Evolutionary conservation across 2,888 invertebrate genomes (phyloP).

Genomic region (Megalurothrips usitatus): DNA sequence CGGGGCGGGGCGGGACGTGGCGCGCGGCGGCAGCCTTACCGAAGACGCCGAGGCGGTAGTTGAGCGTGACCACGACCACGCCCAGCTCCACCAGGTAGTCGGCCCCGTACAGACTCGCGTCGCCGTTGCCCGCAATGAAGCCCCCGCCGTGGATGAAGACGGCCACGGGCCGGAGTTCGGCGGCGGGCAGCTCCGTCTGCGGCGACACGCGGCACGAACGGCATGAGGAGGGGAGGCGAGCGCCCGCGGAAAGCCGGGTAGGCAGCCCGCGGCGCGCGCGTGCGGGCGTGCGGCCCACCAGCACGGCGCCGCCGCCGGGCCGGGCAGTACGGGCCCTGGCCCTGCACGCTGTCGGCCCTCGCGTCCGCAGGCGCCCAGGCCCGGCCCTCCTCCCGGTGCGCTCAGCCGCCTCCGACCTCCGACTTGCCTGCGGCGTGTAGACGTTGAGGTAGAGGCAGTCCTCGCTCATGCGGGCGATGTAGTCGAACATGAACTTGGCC

Average conservation of each 20-base stretch:
- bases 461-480: neutral
- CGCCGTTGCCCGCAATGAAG: slow-evolving; percentile 17
- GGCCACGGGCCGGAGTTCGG: neutral
- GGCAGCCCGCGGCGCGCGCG: too few relatives aligned
- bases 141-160: slow-evolving; percentile 16
- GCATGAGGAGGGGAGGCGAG: neutral
- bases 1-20: neutral
- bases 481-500: slow-evolving; percentile 17
- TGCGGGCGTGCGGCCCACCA: too few relatives aligned
- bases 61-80: slow-evolving; percentile 3
- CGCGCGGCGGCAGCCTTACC: neutral
- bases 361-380: neutral
- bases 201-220: neutral
- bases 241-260: neutral
- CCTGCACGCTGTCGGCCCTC: neutral
- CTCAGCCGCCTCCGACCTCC: neutral
- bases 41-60: neutral
- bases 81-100: neutral
- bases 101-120: neutral
- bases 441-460: slow-evolving; percentile 15
- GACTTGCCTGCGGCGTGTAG: neutral
- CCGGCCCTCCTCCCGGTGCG: too few relatives aligned
- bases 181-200: neutral
- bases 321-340: too few relatives aligned
- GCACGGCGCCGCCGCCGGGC: too few relatives aligned